A percentile compares a stretch with the other conserved stretches of the same genome.
These are phyloP conservation scores for Adelges cooleyi DNA, from an alignment of 1,140 invertebrate species.

Conservation along the genomic window DNA sequence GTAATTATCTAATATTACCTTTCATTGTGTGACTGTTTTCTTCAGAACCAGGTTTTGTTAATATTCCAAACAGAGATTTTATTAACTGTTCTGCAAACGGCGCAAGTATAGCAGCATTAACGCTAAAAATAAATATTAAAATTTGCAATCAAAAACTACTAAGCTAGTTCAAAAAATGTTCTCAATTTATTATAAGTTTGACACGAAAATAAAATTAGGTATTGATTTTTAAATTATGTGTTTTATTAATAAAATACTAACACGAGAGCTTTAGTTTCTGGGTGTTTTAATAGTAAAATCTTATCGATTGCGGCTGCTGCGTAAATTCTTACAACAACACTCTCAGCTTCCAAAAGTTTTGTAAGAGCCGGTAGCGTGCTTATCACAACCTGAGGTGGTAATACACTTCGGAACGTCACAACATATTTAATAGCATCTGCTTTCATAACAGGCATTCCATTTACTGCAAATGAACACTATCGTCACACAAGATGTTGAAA, in stretches of 20 bases:
- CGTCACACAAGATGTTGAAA: too few species aligned
- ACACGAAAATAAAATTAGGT: constrained; percentile 28
- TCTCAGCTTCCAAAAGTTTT: constrained; percentile 57
- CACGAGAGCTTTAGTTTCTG: constrained; percentile 43
- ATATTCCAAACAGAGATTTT: constrained; percentile 58
- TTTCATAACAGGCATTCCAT: constrained; percentile 80
- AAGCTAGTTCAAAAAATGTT: not conserved
- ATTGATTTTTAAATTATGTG: not conserved
- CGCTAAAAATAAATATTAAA: constrained; percentile 44
- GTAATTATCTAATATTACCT: constrained; percentile 41
- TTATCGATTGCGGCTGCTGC: constrained; percentile 85
- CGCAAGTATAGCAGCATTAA: constrained; percentile 46
- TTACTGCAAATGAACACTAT: constrained; percentile 50
- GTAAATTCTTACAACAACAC: constrained; percentile 86
- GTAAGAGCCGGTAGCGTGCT: constrained; percentile 61
- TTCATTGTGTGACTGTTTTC: constrained; percentile 98
- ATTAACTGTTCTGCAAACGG: constrained; percentile 56
- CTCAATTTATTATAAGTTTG: constrained; percentile 18
- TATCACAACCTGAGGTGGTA: constrained; percentile 65
- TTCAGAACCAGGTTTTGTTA: constrained; percentile 58
- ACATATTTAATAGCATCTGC: constrained; percentile 93
- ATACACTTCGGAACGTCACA: constrained; percentile 84
- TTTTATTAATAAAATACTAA: constrained; percentile 37
- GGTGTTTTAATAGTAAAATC: constrained; percentile 59
- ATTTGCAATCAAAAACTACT: constrained; percentile 30